Evolutionary conservation across 1,140 invertebrate species (phyloP), one percentile per base, ranked within the genome.

Genomic region (Calephelis nemesis): DNA sequence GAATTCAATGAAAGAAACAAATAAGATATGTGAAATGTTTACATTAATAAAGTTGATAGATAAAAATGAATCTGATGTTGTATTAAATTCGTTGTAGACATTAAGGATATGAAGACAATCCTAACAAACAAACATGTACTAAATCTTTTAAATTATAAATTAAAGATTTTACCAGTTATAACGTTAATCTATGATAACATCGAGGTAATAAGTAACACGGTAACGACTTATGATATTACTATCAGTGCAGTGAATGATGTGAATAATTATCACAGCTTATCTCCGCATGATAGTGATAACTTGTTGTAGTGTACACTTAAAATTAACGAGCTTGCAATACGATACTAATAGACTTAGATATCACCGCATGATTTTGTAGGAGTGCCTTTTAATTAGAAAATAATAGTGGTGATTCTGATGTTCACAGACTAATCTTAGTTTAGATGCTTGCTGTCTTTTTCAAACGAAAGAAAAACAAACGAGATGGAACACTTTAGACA

Each of bases 211-310:
- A 54, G 52, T 54, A 54, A 54, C 52, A 54, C 52, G 15, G 52
- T 54, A 54, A 54, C 52, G 52, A 13, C 8, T 54, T 13, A 54
- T 19, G 52, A 54, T 54, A 54, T 30, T 58, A 45, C 42, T 45
- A 58, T 58, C 54, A 30, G 54, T 58, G 54, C 54, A 58, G 54
- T 58, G 54, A 58, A 58, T 58, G 54, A 58, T 58, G 19, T 58
- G 54, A 58, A 58, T 58, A 58, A 58, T 58, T 58, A 58, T 58
- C 54, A 58, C 54, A 58, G 9, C 54, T 58, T 58, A 58, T 58
- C 54, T 58, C 19, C 5, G 19, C 54, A 58, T 58, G 54, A 58
- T 58, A 58, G 54, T 58, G 54, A 58, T 58, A 58, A 58, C 54
- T 58, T 15, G 19, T 10, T 58, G 11, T 30, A 30, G 10, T 30